Evolutionary conservation across 2,797 vertebrate genomes (phyloP).

Genomic region (Pterois miles): DNA sequence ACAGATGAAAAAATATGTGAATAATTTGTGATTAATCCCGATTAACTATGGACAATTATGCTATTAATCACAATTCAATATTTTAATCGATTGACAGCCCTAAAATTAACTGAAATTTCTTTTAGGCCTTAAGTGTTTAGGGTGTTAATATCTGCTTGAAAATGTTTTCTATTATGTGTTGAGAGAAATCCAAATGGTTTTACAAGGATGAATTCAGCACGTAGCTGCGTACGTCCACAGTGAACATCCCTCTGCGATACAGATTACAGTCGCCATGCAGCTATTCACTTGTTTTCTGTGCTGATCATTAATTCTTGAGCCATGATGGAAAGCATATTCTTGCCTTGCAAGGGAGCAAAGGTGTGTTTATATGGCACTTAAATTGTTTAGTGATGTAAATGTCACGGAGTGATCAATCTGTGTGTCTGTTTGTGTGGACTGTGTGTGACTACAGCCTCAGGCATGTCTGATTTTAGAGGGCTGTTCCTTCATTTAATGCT

Average conservation of each 20-base stretch:
- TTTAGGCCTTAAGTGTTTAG: neutral
- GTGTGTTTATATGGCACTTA: constrained; percentile 6
- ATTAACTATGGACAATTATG: no score
- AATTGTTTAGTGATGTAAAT: constrained; percentile 14
- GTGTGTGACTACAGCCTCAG: constrained; percentile 71
- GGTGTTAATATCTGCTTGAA: neutral
- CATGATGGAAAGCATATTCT: neutral
- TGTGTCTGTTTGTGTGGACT: neutral
- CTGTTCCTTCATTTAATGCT: constrained; percentile 88
- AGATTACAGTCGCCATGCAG: neutral
- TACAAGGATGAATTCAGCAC: neutral
- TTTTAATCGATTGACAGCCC: no score
- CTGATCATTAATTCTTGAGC: constrained; percentile 6
- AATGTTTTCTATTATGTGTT: neutral
- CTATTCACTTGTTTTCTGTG: neutral
- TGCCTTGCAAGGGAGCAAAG: neutral
- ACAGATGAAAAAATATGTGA: no score
- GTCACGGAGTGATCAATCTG: constrained; percentile 12
- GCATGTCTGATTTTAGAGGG: constrained; percentile 89
- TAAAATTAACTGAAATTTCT: neutral
- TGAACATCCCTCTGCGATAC: neutral
- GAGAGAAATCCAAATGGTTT: neutral
- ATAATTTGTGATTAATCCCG: no score
- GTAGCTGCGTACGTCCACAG: neutral
- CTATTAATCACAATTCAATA: no score